Percentiles rank a stretch among this genome's conserved stretches.
These are phyloP conservation scores for Calliopum simillimum DNA, from an alignment of 2,888 invertebrate species.

Conservation along the genomic window DNA sequence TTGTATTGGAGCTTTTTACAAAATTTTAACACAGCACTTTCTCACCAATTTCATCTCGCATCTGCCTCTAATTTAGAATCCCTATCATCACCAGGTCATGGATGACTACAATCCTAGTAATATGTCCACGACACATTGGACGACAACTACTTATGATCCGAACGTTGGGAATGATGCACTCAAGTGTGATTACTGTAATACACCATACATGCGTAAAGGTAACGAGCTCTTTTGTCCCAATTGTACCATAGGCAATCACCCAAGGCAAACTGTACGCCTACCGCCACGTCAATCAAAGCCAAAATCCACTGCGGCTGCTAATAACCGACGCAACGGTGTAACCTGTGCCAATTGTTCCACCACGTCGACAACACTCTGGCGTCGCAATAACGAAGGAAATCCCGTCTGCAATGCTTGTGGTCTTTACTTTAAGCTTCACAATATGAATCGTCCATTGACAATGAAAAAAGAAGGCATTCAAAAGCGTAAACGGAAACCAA, in stretches of 20 bases:
- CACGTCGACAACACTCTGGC: slow-evolving; percentile 82
- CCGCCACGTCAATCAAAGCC: slow-evolving; percentile 61
- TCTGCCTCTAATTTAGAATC: slow-evolving; percentile 51
- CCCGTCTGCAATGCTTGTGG: slow-evolving; percentile 89
- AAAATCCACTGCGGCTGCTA: slow-evolving; percentile 59
- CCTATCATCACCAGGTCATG: slow-evolving; percentile 62
- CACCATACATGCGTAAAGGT: slow-evolving; percentile 56
- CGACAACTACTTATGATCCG: slow-evolving; percentile 53
- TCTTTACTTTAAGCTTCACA: slow-evolving; percentile 65
- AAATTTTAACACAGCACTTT: slow-evolving; percentile 19
- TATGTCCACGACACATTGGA: slow-evolving; percentile 55
- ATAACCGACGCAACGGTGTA: slow-evolving; percentile 64
- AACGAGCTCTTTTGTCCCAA: slow-evolving; percentile 54
- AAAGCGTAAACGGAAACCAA: slow-evolving; percentile 94
- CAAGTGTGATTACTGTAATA: slow-evolving; percentile 60
- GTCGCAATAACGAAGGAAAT: slow-evolving; percentile 87
- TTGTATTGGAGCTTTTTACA: too few species aligned
- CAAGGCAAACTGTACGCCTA: slow-evolving; percentile 50
- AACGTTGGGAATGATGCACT: slow-evolving; percentile 48
- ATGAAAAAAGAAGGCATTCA: slow-evolving; percentile 99
- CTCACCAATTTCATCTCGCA: slow-evolving; percentile 14
- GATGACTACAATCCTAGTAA: slow-evolving; percentile 61
- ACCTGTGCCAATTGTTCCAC: slow-evolving; percentile 75
- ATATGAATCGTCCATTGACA: slow-evolving; percentile 88
- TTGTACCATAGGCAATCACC: slow-evolving; percentile 43